A percentile compares a stretch with the other conserved stretches of the same genome.
phyloP scores from a whole-genome alignment of 2,797 vertebrate species.

The Tinamus major region DNA sequence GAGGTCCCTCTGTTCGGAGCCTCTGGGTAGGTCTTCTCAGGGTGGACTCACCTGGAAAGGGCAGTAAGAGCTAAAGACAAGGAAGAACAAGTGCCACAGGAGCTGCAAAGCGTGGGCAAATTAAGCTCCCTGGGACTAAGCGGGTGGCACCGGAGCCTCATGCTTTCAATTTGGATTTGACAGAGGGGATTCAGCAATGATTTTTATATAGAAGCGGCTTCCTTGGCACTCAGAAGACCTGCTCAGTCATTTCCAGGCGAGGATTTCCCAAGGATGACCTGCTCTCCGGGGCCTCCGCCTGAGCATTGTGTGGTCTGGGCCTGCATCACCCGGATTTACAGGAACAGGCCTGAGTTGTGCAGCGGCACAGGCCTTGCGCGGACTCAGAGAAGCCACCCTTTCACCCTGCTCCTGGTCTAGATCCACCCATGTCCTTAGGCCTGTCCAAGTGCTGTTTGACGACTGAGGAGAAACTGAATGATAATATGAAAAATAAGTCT shows the following conservation, averaged over 20 bases:
- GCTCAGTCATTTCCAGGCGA: background rate
- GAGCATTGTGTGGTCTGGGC: background rate
- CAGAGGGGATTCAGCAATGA: background rate
- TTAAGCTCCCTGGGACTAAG: background rate
- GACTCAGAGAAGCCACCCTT: background rate
- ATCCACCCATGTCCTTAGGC: background rate
- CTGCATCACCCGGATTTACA: background rate
- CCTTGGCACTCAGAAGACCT: background rate
- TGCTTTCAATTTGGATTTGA: background rate
- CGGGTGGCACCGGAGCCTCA: background rate
- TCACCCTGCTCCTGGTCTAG: background rate
- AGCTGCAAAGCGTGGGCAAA: accelerated
- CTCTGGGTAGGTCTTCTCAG: accelerated
- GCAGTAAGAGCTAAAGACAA: background rate
- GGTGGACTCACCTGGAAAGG: background rate
- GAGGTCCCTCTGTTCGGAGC: accelerated
- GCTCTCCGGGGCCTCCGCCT: background rate
- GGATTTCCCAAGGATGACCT: background rate
- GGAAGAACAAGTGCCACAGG: background rate
- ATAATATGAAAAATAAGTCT: background rate
- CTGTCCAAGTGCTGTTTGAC: background rate
- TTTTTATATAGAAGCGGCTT: constrained; percentile 7
- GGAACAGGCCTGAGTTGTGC: background rate
- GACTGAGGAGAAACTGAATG: background rate
- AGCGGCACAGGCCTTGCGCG: background rate